Evolutionary conservation across 92 coral and sea anemone genomes (phyloP).

Genomic region (Nematostella vectensis): DNA sequence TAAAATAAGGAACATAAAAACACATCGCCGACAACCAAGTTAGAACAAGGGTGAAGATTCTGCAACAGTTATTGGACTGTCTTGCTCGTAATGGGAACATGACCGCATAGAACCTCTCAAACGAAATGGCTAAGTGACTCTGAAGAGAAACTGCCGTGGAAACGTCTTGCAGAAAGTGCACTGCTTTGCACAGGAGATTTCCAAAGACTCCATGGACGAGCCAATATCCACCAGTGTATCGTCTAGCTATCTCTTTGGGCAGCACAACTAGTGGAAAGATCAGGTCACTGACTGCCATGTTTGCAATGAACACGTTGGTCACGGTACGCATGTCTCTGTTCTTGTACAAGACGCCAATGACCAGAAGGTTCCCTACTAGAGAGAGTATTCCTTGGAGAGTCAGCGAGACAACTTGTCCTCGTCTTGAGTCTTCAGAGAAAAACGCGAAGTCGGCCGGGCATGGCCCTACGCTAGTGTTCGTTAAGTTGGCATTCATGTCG

Average conservation of each 20-base stretch:
- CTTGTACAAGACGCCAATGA: conserved; percentile 24
- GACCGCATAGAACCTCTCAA: conserved; percentile 48
- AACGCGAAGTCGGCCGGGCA: no score
- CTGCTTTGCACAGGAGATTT: conserved; percentile 33
- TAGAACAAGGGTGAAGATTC: conserved; percentile 19
- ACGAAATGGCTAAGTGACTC: conserved; percentile 42
- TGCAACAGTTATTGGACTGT: conserved; percentile 5
- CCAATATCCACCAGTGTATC: conserved; percentile 25
- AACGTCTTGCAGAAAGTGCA: conserved; percentile 29
- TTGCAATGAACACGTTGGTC: conserved; percentile 40
- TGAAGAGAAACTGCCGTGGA: conserved; percentile 36
- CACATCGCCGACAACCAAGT: conserved; percentile 43
- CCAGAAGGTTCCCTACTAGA: conserved; percentile 29
- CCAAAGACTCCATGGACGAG: conserved; percentile 32
- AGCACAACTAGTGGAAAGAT: conserved; percentile 21
- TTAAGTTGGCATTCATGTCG: no score
- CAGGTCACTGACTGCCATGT: conserved; percentile 57
- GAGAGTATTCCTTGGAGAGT: conserved; percentile 6
- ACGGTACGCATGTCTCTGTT: conserved; percentile 43
- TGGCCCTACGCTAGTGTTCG: no score
- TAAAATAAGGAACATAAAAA: conserved; percentile 23
- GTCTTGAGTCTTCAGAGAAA: neutral
- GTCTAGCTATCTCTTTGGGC: conserved; percentile 32
- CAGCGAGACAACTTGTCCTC: neutral
- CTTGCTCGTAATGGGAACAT: conserved; percentile 52